Evolutionary conservation across 2,113 vertebrate species (phyloP).

Genomic region (Bufo bufo): DNA sequence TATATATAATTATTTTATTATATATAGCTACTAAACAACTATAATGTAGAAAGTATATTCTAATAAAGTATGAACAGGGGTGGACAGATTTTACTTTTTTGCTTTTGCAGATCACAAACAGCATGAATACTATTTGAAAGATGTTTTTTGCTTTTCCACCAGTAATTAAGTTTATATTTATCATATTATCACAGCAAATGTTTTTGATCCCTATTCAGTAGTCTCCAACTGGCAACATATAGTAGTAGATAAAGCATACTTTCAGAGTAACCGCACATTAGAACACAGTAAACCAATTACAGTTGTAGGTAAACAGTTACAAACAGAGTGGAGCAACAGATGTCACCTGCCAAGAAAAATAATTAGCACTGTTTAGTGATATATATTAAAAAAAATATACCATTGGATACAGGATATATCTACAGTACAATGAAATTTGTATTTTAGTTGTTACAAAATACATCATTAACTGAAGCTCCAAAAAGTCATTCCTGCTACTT

Average conservation of each 20-base stretch:
- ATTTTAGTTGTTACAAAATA: conserved; percentile 54
- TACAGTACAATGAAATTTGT: conserved; percentile 23
- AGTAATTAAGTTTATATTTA: no score
- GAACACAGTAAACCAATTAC: background rate
- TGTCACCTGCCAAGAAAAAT: conserved; percentile 4
- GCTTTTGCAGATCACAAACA: no score
- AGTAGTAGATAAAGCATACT: no score
- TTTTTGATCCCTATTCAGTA: background rate
- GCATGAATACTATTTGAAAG: no score
- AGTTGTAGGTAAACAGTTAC: conserved; percentile 3
- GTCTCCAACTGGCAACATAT: background rate
- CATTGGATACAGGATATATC: background rate
- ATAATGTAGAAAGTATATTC: no score
- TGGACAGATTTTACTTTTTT: no score
- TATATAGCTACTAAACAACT: no score
- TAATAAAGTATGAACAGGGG: no score
- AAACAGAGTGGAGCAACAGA: background rate
- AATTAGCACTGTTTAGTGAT: conserved; percentile 6
- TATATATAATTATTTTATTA: no score
- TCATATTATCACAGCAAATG: no score
- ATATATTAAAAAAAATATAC: background rate
- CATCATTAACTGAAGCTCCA: conserved; percentile 30
- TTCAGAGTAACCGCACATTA: no score
- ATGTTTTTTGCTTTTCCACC: no score
- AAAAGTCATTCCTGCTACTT: conserved; percentile 38